These are phyloP conservation scores for Ginglymostoma cirratum DNA, from an alignment of 2,113 vertebrate species.

Conservation along the genomic window DNA sequence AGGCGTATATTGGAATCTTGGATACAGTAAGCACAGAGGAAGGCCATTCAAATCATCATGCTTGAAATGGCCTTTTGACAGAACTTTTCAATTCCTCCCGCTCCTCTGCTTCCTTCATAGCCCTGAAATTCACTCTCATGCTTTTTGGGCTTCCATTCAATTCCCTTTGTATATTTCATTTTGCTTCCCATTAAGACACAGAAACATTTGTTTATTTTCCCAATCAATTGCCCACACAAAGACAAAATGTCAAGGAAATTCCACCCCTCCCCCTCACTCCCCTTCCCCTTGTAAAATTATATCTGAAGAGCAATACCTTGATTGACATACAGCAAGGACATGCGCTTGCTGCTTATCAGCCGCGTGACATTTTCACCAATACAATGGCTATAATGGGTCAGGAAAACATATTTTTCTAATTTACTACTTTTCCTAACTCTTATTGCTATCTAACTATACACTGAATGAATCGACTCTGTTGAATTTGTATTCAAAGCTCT, in stretches of 20 bases:
- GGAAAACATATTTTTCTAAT: background rate
- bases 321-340: background rate
- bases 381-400: background rate
- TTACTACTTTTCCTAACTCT: background rate
- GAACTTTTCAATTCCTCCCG: background rate
- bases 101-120: background rate
- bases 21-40: background rate
- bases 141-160: background rate
- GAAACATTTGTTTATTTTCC: background rate
- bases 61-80: background rate
- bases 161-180: background rate
- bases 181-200: background rate
- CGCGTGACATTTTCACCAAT: background rate
- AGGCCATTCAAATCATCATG: background rate
- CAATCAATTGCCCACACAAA: background rate
- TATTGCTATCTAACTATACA: background rate
- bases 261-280: too few species aligned
- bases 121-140: background rate
- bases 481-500: background rate
- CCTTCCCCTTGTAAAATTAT: background rate
- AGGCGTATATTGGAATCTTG: background rate
- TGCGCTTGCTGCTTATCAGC: background rate
- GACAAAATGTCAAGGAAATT: background rate
- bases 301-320: background rate
- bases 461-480: background rate